Evolutionary conservation across 2,797 vertebrate species (phyloP), one percentile per base, ranked within the genome.

Genomic region (Sarcophilus harrisii): DNA sequence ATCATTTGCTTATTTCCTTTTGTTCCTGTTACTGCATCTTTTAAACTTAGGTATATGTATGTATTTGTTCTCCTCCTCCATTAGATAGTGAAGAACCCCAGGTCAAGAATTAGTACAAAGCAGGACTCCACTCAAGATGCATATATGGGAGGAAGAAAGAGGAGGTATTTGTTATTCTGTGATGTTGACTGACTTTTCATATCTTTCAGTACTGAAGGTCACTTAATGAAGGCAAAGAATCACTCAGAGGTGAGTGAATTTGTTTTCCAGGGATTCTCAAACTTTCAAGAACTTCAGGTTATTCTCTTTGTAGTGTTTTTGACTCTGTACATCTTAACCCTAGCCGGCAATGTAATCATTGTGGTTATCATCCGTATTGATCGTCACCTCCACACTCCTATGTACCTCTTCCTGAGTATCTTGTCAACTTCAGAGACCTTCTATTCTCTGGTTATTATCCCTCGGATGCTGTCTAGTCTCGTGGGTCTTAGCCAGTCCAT

Each of bases 381-480:
- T 73, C 57, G 57, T 32, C 90, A 91, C 27, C 94, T 98, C 13
- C 97, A 96, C 21, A 98, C 45, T 0, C 96, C 96, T 66, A 97
- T 96, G 95, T 95, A 95, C 91, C 96, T 98, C 93, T 98, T 97
- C 28, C 95, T 95, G 54, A 97, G 96, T 52, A 60, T 97, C 12
- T 92, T 98, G 6, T 98, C 98, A 4, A 52, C 94, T 2, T 94
- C 98, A 91, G 98, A 98, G 57, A 96, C 97, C 4, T 97, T 97
- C 92, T 96, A 94, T 58, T 97, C 92, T 58, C 57, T 97, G 38
- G 93, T 94, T 90, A 95, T 95, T 58, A 95, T 94, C 73, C 96
- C 95, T 29, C 21, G 18, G 24, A 95, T 97, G 93, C 95, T 96
- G 62, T 90, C 54, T 0, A 94, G 95, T 24, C 92, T 97, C 0